A percentile compares a stretch with the other conserved stretches of the same genome.
These are phyloP conservation scores for Onychostoma macrolepis DNA, from an alignment of 2,113 vertebrate species.

Conservation along the genomic window DNA sequence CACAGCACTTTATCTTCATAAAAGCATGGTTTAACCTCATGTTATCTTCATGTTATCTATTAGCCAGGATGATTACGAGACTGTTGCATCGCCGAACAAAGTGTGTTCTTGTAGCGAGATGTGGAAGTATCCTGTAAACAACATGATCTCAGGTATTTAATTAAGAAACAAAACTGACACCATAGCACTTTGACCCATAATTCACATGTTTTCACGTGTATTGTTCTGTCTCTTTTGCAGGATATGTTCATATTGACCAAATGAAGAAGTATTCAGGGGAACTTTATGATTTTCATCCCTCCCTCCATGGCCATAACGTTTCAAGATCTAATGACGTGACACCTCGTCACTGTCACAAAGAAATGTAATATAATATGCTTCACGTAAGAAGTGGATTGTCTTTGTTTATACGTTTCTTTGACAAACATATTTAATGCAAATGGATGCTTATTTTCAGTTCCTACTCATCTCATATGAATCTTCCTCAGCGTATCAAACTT, in stretches of 20 bases:
- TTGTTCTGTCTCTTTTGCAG: conserved; percentile 54
- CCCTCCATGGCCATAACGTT: conserved; percentile 54
- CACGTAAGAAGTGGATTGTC: not conserved
- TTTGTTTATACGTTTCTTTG: not conserved
- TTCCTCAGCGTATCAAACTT: conserved; percentile 6
- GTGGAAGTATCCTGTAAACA: conserved; percentile 59
- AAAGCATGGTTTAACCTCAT: not conserved
- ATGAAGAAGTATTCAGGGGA: conserved; percentile 70
- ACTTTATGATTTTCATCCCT: conserved; percentile 64
- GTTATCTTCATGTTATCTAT: conserved; percentile 4
- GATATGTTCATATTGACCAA: conserved; percentile 63
- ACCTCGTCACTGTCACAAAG: not conserved
- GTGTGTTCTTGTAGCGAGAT: conserved; percentile 22
- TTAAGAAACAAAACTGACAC: not conserved
- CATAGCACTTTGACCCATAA: not conserved
- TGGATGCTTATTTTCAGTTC: not conserved
- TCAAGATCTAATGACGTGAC: conserved; percentile 51
- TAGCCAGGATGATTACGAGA: conserved; percentile 58
- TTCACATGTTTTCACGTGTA: not conserved
- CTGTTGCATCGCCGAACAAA: conserved; percentile 51
- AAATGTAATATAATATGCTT: not conserved
- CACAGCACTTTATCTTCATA: not conserved
- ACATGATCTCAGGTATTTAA: conserved; percentile 68
- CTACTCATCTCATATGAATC: not conserved
- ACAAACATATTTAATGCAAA: not conserved